Evolutionary conservation across 2,888 invertebrate species (phyloP).

Genomic region (Petrolisthes cinctipes): DNA sequence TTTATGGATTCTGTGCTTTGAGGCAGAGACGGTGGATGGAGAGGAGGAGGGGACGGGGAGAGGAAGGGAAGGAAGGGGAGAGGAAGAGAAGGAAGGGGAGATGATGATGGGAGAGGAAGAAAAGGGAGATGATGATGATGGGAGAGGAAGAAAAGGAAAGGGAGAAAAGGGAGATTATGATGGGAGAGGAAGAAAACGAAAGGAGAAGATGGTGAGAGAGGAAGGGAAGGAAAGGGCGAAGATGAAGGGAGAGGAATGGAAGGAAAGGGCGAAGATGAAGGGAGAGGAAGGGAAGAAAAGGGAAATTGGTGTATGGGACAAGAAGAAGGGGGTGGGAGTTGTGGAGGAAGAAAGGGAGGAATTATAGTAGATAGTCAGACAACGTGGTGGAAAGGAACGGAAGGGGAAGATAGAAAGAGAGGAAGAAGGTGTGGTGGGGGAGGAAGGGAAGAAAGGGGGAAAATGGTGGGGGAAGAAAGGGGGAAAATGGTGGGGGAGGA

Average conservation of each 20-base stretch:
- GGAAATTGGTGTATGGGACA: not conserved
- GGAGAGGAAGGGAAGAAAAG: conserved; percentile 22
- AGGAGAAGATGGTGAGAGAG: conserved; percentile 11
- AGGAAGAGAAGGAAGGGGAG: not conserved
- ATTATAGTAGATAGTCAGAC: conserved; percentile 1
- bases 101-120: not conserved
- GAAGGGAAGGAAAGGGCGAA: conserved; percentile 8
- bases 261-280: not conserved
- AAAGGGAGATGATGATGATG: not conserved
- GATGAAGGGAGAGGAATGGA: not conserved
- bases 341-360: conserved; percentile 5
- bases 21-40: too few relatives aligned
- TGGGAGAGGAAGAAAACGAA: not conserved
- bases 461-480: not conserved
- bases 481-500: not conserved
- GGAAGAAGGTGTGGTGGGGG: not conserved
- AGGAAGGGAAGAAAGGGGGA: not conserved
- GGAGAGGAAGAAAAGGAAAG: not conserved
- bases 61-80: not conserved
- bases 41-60: too few relatives aligned
- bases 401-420: conserved; percentile 4
- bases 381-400: conserved; percentile 4
- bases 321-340: not conserved
- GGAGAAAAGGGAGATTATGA: not conserved
- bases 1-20: too few relatives aligned